A percentile compares a stretch with the other conserved stretches of the same genome.
Conservation (phyloP, 2,888 invertebrate species). For the Prenolepis imparis region DNA sequence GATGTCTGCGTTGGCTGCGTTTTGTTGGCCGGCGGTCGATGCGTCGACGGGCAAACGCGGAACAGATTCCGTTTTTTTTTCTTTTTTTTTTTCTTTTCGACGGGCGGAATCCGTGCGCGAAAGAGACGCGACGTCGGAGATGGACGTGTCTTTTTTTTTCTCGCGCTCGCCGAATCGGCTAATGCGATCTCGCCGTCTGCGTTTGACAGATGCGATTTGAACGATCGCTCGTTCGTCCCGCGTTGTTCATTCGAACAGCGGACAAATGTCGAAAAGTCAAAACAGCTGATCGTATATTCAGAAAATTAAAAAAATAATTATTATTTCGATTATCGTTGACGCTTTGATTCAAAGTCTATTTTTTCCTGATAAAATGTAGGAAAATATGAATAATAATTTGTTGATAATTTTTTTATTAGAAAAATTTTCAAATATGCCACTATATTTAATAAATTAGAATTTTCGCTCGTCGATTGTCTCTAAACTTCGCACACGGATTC, state of each 20-base stretch:
- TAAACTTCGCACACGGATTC: slow-evolving; percentile 20
- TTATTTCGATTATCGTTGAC: not conserved
- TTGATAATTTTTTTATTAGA: not conserved
- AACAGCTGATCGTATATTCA: too few relatives aligned
- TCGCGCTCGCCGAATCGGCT: not conserved
- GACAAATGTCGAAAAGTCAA: not conserved
- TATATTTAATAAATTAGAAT: not conserved
- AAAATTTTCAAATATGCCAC: not conserved
- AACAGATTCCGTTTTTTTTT: slow-evolving; percentile 40
- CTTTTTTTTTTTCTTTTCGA: not conserved
- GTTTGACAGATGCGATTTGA: slow-evolving; percentile 42
- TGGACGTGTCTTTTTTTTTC: not conserved
- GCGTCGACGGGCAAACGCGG: slow-evolving; percentile 56
- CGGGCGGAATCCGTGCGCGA: slow-evolving; percentile 21
- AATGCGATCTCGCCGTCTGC: slow-evolving; percentile 33
- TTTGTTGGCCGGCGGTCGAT: slow-evolving; percentile 37
- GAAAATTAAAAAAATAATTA: not conserved
- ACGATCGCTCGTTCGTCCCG: slow-evolving; percentile 7
- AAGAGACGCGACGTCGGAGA: slow-evolving; percentile 6
- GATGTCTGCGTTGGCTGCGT: slow-evolving; percentile 43
- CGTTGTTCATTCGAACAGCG: not conserved
- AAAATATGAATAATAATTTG: not conserved
- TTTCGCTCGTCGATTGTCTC: not conserved
- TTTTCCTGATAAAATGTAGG: not conserved
- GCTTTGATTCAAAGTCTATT: not conserved